Evolutionary conservation across 1,140 invertebrate species (phyloP), one percentile per base, ranked within the genome.

Genomic region (Ruditapes philippinarum): DNA sequence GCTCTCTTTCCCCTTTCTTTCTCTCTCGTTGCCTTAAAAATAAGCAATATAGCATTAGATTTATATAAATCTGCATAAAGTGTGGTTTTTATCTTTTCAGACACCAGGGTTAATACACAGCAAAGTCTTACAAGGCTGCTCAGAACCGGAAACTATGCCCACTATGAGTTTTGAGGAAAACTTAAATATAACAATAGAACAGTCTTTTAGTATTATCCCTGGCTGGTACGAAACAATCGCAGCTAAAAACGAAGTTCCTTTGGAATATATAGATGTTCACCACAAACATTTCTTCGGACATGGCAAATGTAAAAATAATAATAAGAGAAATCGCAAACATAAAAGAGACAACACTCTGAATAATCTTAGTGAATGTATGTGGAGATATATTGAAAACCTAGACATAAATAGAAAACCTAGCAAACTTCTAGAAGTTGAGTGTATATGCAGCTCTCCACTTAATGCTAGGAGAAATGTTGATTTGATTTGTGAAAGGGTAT

Each of bases 381-480:
- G 80, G 80, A 25, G 60, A 14, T 83, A 68, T 68, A 31, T 83
- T 1, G 25, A 68, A 36, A 83, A 83, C 22, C 45, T 4, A 68
- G 80, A 83, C 28, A 17, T 5, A 42, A 68, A 65, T 22, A 22
- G 80, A 31, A 68, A n/a, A 31, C 80, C 80, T 9, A 14, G 60
- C 36, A 49, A 1, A 11, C 28, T 83, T 28, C 31, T 83, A 31
- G 80, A 83, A 70, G 60, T 38, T 2, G 62, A 83, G 31, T 83
- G 80, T 49, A 22, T 83, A 14, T 83, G 80, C 40, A 5, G 25
- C 4, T 49, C 33, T 68, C 80, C 80, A 1, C 12, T 38, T 51
- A 11, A 80, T 22, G 31, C 78, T 60, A 57, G n/a, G 28, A 76
- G 51, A 25, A 76, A 76, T 22, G 25, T 22, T 31, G 28, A 38